Evolutionary conservation across 2,113 vertebrate genomes (phyloP).

Genomic region (Hippocampus guttulatus): DNA sequence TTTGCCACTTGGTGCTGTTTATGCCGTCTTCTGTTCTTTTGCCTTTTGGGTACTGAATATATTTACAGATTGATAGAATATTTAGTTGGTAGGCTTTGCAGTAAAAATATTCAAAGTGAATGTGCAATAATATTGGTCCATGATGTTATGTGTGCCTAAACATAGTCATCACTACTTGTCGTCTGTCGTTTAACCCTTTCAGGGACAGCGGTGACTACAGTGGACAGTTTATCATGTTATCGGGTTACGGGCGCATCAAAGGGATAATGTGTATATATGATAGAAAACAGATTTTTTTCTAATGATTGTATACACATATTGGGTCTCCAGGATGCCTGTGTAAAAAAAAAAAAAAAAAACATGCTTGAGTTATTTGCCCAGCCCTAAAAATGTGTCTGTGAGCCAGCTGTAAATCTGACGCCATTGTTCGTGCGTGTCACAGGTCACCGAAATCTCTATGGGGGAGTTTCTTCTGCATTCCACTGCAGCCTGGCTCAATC

Average conservation of each 20-base stretch:
- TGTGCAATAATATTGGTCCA: slow-evolving; percentile 34
- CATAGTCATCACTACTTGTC: not conserved
- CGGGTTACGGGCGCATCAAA: no score
- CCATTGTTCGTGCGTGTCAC: not conserved
- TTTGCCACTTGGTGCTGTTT: slow-evolving; percentile 27
- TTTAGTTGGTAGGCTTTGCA: slow-evolving; percentile 26
- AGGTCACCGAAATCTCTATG: slow-evolving; percentile 98
- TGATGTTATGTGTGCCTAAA: slow-evolving; percentile 1
- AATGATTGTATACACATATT: not conserved
- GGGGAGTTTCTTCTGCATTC: slow-evolving; percentile 95
- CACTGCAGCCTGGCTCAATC: slow-evolving; percentile 91
- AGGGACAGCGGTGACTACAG: no score
- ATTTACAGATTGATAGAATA: slow-evolving; percentile 51
- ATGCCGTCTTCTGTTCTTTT: slow-evolving; percentile 19
- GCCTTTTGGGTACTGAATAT: slow-evolving; percentile 31
- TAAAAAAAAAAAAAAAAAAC: not conserved
- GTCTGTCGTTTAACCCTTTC: no score
- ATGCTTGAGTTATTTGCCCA: not conserved
- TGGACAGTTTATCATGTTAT: no score
- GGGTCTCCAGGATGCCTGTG: no score
- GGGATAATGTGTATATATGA: no score
- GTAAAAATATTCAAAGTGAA: slow-evolving; percentile 50
- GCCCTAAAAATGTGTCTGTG: not conserved
- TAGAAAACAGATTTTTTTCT: no score
- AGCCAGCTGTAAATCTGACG: not conserved